Evolutionary conservation across 2,888 invertebrate genomes (phyloP).

Genomic region (Norana najaformis): DNA sequence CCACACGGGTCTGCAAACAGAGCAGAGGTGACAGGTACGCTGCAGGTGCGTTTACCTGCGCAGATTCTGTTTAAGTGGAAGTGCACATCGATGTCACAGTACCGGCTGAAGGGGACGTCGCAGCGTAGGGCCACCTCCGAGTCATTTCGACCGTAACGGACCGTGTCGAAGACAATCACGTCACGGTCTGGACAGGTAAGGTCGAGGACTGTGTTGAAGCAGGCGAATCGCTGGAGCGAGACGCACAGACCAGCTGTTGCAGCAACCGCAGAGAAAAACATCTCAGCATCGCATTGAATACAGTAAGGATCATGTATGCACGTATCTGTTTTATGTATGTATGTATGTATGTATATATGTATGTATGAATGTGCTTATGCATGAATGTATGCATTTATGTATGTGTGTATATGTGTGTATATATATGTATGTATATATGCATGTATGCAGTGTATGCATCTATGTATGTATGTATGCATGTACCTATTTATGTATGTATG

Average conservation of each 20-base stretch:
- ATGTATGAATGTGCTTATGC: too few relatives aligned
- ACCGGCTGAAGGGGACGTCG: constrained; percentile 33
- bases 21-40: constrained; percentile 40
- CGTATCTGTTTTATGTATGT: background rate
- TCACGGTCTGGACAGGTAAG: constrained; percentile 22
- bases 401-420: too few relatives aligned
- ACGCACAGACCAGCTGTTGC: background rate
- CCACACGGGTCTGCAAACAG: constrained; percentile 45
- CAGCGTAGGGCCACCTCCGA: constrained; percentile 39
- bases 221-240: background rate
- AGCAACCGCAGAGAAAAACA: background rate
- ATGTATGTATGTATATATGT: background rate
- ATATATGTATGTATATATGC: too few relatives aligned
- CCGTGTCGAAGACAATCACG: constrained; percentile 39
- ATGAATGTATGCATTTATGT: background rate
- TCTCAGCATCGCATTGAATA: background rate
- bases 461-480: too few relatives aligned
- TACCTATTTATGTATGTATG: too few relatives aligned
- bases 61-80: constrained; percentile 43
- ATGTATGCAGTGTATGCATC: too few relatives aligned
- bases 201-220: constrained; percentile 24
- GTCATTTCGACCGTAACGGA: constrained; percentile 42
- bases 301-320: background rate
- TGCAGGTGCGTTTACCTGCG: constrained; percentile 41
- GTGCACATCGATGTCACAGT: constrained; percentile 44